Percentiles rank a stretch among this genome's conserved stretches.
phyloP scores from a whole-genome alignment of 2,888 invertebrate genomes.

The Eledona agricola region DNA sequence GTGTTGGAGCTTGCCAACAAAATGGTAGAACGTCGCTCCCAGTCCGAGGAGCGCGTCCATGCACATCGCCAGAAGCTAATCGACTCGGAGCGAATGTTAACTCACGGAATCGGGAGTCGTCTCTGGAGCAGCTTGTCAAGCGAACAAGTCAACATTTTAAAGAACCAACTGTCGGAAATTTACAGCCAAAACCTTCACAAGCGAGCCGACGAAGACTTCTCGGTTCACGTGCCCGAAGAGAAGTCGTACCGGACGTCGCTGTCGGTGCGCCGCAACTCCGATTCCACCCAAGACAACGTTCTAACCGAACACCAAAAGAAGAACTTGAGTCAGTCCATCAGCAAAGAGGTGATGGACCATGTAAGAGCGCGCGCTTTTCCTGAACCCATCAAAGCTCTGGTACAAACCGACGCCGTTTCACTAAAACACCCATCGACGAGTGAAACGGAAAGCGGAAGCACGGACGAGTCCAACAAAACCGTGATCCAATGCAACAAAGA shows the following conservation, averaged over 20 bases:
- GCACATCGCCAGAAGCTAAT: slow-evolving; percentile 46
- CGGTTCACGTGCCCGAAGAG: slow-evolving; percentile 67
- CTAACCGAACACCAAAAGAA: slow-evolving; percentile 77
- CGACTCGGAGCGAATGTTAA: slow-evolving; percentile 53
- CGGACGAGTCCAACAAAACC: slow-evolving; percentile 76
- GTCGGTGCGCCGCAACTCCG: slow-evolving; percentile 63
- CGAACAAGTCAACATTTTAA: slow-evolving; percentile 83
- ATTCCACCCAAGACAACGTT: slow-evolving; percentile 52
- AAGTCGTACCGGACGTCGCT: slow-evolving; percentile 47
- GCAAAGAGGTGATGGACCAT: slow-evolving; percentile 76
- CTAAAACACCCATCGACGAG: slow-evolving; percentile 64
- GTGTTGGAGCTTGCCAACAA: slow-evolving; percentile 81
- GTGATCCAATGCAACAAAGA: slow-evolving; percentile 71
- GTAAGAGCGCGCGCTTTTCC: no score
- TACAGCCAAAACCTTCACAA: slow-evolving; percentile 68
- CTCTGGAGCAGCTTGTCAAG: slow-evolving; percentile 86
- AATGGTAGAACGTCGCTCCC: slow-evolving; percentile 71
- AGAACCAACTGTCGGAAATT: slow-evolving; percentile 82
- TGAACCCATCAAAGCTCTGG: slow-evolving; percentile 56
- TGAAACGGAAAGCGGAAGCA: slow-evolving; percentile 77
- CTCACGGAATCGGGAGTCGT: slow-evolving; percentile 74
- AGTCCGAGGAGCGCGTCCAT: slow-evolving; percentile 59
- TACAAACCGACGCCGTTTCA: slow-evolving; percentile 56
- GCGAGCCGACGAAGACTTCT: slow-evolving; percentile 65
- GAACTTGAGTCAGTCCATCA: slow-evolving; percentile 75